Base-by-base conservation (phyloP, 2,113 vertebrate species). In the Chaetodon trifascialis region DNA sequence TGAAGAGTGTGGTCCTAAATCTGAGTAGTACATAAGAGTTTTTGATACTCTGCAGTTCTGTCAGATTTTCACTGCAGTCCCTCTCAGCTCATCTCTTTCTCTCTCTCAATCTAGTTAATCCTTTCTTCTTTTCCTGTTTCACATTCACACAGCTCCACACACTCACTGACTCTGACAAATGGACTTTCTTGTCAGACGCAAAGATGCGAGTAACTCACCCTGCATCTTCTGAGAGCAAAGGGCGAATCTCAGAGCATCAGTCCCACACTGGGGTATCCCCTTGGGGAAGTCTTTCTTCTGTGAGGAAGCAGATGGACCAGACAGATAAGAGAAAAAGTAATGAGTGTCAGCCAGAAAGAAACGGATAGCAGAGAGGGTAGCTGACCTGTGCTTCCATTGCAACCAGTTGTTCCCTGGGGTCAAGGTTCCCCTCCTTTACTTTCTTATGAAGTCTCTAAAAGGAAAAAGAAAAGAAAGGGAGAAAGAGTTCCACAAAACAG, bases 181-280 rank as follows among this genome's bases (percentile, higher is more conserved):
- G 25, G n/a, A 21, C 38, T 14, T 73, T 15, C 23, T 44, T 0
- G 2, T 59, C 65, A 64, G 62, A 36, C 70, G n/a, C 16, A 46
- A 6, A 58, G 46, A 30, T 10, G 64, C 58, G 46, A 38, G 36
- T 62, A 0, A 68, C 94, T 95, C 82, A 97, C 97, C 97, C 86
- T 97, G 97, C 1, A 95, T 93, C 0, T 94, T 97, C 89, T 97
- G 96, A 11, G 97, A 97, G 54, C 97, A 98, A 12, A 98, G 95
- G 62, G 97, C 96, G 15, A 98, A 97, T 10, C 97, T 95, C 74
- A 98, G 94, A 0, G 97, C 97, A 0, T 98, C 97, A 0, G 97
- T 97, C 4, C 97, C 97, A 71, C 97, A 98, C 84, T 96, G 95
- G 0, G 97, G 97, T 70, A 98, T 98, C 21, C 97, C 97, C 0